Base-by-base conservation (phyloP, 92 coral and sea anemone genomes). In the Palythoa heliodiscus region DNA sequence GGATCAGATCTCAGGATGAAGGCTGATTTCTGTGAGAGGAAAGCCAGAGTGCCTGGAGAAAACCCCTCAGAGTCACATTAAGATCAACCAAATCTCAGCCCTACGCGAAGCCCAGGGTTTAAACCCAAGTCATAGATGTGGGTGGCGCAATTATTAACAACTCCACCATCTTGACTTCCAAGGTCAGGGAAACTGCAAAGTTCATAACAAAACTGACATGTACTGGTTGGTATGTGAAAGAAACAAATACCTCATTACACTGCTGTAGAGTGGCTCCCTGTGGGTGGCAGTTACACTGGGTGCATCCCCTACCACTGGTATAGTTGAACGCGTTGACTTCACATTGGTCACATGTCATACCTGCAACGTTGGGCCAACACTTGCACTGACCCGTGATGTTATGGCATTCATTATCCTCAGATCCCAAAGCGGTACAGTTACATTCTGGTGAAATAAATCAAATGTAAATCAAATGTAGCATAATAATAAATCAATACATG, bases 311-410 rank as follows among this genome's bases (percentile, higher is more conserved):
- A 66, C 88, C 94, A 81, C 90, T 84, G 37, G 92, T 87, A 85
- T 80, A 95, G 88, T 90, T 95, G 80, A 92, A 96, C 63, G 98
- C 95, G 69, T 90, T 85, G 13, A 29, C 57, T 72, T 60, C 89
- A 87, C 99, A 96, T 47, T 90, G 74, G 73, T 87, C 95, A 89
- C 99, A 96, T 57, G 90, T 24, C 61, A 22, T 70, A 10, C 97
- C 98, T 9, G 53, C 77, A 72, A 96, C 99, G 55, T 86, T 88
- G n/a, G 92, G 91, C 54, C 78, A 90, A 76, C 99, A 96, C 47
- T 22, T 66, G 83, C 99, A 96, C 57, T 77, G 84, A 39, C 99
- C 99, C 39, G 92, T 93, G 38, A 85, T 19, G 37, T 90, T 90
- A 50, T 96, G 83, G 69, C 99, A 96, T 57, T 60, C 85, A 71